Evolutionary conservation across 2,888 invertebrate species (phyloP), one percentile per base, ranked within the genome.

Genomic region (Brachynemurus nebulosus): DNA sequence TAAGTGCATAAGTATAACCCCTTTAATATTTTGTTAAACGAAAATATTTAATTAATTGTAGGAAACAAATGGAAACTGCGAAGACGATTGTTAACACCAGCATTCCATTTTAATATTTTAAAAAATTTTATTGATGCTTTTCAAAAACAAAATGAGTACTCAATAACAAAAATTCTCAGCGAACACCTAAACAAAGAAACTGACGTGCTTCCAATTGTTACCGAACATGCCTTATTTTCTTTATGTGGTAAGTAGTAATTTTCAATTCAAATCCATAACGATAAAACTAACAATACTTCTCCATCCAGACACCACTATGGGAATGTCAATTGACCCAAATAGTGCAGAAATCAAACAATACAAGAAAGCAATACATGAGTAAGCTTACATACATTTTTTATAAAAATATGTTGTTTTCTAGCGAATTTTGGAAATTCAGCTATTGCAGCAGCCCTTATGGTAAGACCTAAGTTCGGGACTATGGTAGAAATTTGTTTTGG

Each of bases 31-130:
- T 23, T 7, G 6, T 23, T 6, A 7, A 23, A 23, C 12, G 27
- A n/a, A 27, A 3, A 9, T n/a, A 27, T n/a, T 27, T 27, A n/a
- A n/a, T 27, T 45, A 30, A 37, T 53, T 42, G 48, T 33, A 72
- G 66, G 62, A 2, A 36, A 18, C 3, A 67, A 66, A 45, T 67
- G 67, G 67, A 61, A 61, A n/a, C 35, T 30, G 0, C 54, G 66
- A 39, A 50, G 66, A 12, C 65, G 61, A 52, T 60, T 66, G 40
- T 47, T 67, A 14, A 65, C 66, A 0, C 61, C 65, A 1, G 60
- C 65, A 2, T 66, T 67, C 48, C 66, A 67, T 45, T 67, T 63
- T 45, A 62, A 59, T 44, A 55, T 66, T 38, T 48, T 66, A 3
- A 56, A 58, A 47, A 55, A 63, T 38, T 66, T 62, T 45, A 44